phyloP scores from a whole-genome alignment of 1,140 invertebrate species.

The Cheumatopsyche charites region DNA sequence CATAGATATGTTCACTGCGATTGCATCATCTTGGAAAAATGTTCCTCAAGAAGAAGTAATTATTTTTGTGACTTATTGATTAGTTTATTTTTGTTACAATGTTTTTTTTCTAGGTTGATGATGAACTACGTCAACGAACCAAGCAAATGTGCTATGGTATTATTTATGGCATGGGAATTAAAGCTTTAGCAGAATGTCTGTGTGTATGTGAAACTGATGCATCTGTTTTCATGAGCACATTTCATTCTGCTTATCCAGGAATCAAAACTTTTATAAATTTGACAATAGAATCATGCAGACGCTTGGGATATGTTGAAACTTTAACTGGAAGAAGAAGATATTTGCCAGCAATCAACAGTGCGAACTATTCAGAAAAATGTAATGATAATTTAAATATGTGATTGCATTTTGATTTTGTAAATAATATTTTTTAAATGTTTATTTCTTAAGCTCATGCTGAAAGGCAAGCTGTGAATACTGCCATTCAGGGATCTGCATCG shows the following conservation, averaged over 20 bases:
- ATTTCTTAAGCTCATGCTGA: constrained; percentile 78
- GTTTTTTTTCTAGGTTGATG: constrained; percentile 65
- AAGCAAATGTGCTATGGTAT: constrained; percentile 97
- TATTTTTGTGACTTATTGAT: constrained; percentile 21
- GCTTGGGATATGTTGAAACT: constrained; percentile 83
- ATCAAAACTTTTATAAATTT: constrained; percentile 71
- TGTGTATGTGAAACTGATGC: constrained; percentile 84
- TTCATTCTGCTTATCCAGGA: constrained; percentile 82
- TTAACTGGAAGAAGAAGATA: constrained; percentile 79
- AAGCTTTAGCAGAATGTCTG: constrained; percentile 81
- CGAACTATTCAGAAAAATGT: constrained; percentile 62
- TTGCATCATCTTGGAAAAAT: constrained; percentile 84
- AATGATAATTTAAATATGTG: constrained; percentile 35
- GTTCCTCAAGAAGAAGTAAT: constrained; percentile 67
- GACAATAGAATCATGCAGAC: constrained; percentile 72
- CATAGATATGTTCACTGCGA: constrained; percentile 85
- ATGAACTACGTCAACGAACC: constrained; percentile 79
- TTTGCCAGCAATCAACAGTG: constrained; percentile 77
- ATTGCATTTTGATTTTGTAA: constrained; percentile 13
- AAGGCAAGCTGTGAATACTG: constrained; percentile 93
- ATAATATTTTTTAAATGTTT: constrained; percentile 33
- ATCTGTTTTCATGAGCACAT: constrained; percentile 77
- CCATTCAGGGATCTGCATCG: constrained; percentile 94
- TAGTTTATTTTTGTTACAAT: constrained; percentile 14
- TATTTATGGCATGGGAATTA: constrained; percentile 95